phyloP scores from a whole-genome alignment of 2,797 vertebrate genomes.

The Alauda arvensis region DNA sequence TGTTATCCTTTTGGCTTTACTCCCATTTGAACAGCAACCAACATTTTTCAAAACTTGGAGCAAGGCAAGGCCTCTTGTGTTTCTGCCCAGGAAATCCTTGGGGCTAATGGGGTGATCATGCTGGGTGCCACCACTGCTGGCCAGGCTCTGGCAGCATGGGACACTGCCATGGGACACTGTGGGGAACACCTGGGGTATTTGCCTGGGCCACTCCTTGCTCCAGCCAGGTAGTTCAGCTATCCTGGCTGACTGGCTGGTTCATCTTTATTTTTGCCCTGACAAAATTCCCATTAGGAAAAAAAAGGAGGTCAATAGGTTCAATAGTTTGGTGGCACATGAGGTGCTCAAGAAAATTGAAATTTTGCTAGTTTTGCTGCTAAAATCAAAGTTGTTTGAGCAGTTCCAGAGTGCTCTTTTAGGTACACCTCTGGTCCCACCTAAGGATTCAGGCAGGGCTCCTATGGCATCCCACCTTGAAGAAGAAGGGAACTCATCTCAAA shows the following conservation, averaged over 20 bases:
- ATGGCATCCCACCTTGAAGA: neutral
- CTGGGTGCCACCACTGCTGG: neutral
- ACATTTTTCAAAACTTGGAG: conserved; percentile 14
- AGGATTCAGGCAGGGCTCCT: neutral
- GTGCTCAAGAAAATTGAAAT: neutral
- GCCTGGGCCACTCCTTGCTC: neutral
- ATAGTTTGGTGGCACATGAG: neutral
- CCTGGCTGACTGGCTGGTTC: neutral
- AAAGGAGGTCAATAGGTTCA: neutral
- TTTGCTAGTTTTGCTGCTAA: neutral
- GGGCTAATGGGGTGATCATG: neutral
- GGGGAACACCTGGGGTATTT: neutral
- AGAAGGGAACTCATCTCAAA: neutral
- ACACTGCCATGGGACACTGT: accelerated
- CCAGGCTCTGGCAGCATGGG: neutral
- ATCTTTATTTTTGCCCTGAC: neutral
- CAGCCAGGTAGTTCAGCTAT: neutral
- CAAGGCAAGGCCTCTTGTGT: neutral
- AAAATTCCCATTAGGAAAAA: neutral
- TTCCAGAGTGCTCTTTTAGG: neutral
- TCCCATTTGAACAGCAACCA: conserved; percentile 45
- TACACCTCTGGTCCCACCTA: neutral
- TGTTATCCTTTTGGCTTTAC: conserved; percentile 47
- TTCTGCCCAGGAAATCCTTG: neutral
- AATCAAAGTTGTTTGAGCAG: neutral